Evolutionary conservation across 2,888 invertebrate genomes (phyloP).

Genomic region (Drosophila neoperkinsi): DNA sequence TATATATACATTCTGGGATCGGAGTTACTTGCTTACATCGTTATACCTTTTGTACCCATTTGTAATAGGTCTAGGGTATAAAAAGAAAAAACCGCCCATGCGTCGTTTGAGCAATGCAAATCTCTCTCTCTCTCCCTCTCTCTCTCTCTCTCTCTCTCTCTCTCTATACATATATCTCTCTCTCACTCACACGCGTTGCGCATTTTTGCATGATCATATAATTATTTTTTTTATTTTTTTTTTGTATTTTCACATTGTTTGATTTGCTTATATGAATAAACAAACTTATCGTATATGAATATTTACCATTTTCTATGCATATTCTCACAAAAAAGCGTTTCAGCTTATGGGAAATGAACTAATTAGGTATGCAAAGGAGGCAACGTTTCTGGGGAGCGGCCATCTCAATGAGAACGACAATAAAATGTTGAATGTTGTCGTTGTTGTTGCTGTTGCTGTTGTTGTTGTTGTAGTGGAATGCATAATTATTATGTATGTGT

Average conservation of each 20-base stretch:
- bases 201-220: slow-evolving; percentile 62
- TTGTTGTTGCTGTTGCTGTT: background rate
- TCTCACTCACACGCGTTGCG: slow-evolving; percentile 3
- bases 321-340: slow-evolving; percentile 40
- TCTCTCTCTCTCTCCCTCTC: background rate
- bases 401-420: slow-evolving; percentile 23
- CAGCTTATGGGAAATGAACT: slow-evolving; percentile 59
- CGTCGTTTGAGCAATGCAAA: slow-evolving; percentile 57
- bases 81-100: slow-evolving; percentile 19
- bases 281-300: slow-evolving; percentile 18
- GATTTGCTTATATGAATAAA: slow-evolving; percentile 14
- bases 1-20: background rate
- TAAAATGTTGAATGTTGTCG: slow-evolving; percentile 16
- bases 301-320: slow-evolving; percentile 52
- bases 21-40: background rate
- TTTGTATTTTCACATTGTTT: slow-evolving; percentile 38
- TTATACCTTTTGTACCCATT: background rate
- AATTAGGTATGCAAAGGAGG: slow-evolving; percentile 66
- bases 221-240: slow-evolving; percentile 7
- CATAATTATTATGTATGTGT: slow-evolving; percentile 35
- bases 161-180: background rate
- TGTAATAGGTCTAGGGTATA: background rate
- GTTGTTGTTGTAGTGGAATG: slow-evolving; percentile 22
- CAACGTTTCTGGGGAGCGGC: slow-evolving; percentile 49
- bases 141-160: background rate